Percentiles rank a stretch among this genome's conserved stretches.
These are phyloP conservation scores for Aplysia californica DNA, from an alignment of 1,140 invertebrate genomes.

Conservation along the genomic window DNA sequence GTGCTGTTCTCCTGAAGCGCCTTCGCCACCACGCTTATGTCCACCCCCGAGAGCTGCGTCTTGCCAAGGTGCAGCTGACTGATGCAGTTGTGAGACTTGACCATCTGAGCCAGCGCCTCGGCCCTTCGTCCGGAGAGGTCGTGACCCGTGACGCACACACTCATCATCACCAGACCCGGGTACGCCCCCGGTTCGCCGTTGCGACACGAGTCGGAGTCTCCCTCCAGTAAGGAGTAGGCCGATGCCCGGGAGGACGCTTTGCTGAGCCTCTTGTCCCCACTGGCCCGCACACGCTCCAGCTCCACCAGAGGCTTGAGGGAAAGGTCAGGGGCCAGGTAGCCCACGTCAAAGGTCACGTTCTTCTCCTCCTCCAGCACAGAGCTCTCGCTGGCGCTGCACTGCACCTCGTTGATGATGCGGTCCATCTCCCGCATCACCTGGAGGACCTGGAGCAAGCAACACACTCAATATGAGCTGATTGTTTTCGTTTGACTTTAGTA, in stretches of 20 bases:
- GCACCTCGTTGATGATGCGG: slow-evolving; percentile 52
- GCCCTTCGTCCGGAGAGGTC: slow-evolving; percentile 45
- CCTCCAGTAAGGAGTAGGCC: slow-evolving; percentile 34
- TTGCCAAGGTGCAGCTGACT: slow-evolving; percentile 57
- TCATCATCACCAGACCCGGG: slow-evolving; percentile 51
- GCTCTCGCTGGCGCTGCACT: slow-evolving; percentile 25
- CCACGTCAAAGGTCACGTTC: slow-evolving; percentile 54
- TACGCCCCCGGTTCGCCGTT: slow-evolving; percentile 31
- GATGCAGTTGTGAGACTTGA: slow-evolving; percentile 50
- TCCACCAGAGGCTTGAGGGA: slow-evolving; percentile 55
- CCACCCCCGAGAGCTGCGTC: slow-evolving; percentile 50
- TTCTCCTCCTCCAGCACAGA: slow-evolving; percentile 55
- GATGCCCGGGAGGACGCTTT: slow-evolving; percentile 49
- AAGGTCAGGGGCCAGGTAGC: slow-evolving; percentile 50
- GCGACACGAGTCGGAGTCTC: slow-evolving; percentile 1
- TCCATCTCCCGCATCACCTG: slow-evolving; percentile 56
- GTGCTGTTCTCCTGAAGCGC: slow-evolving; percentile 43
- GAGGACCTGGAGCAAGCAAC: slow-evolving; percentile 35
- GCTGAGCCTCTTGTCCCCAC: slow-evolving; percentile 40
- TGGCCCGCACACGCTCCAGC: slow-evolving; percentile 48
- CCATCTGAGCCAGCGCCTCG: slow-evolving; percentile 42
- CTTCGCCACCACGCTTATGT: slow-evolving; percentile 45
- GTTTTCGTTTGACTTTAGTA: not conserved
- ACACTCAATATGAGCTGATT: not conserved
- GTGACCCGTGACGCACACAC: slow-evolving; percentile 54